Evolutionary conservation across 2,797 vertebrate species (phyloP), one percentile per base, ranked within the genome.

Genomic region (Sebastes hubbsi): DNA sequence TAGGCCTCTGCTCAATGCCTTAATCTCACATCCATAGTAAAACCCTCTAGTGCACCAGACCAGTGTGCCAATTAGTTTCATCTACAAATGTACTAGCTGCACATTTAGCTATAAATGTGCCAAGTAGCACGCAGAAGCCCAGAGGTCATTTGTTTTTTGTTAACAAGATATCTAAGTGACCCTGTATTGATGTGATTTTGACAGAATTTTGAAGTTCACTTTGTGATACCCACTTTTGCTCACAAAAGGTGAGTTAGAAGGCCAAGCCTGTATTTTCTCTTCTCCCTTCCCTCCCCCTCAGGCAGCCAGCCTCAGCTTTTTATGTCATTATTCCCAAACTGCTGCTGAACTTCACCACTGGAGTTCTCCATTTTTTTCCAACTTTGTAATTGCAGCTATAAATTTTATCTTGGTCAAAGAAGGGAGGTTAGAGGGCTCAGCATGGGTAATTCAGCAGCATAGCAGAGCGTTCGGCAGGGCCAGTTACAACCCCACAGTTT

Each of bases 341-440:
- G 73, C 88, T 78, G 62, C 85, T 87, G 71, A 89, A 87, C 82
- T 84, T 81, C 59, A 79, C 73, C 72, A 86, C 81, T 82, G 62
- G 59, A 88, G 75, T 84, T 82, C 42, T 82, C 67, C n/a, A 24
- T 81, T 87, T 89, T 88, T 91, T 82, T 54, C 54, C 42, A 83
- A 84, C 85, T 88, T 90, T 91, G 79, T 94, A 92, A 93, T 92
- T 90, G 85, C 89, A 72, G 91, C 88, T 91, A 88, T 93, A 92
- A 88, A 94, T 94, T 93, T 90, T 79, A 91, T 94, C 89, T 90
- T 88, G 91, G 91, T 91, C 88, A 92, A 77, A 92, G 88, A 93
- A 75, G 63, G 69, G 76, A 92, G 86, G 91, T 89, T 86, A 90
- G 88, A 82, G 67, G 78, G 71, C 87, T 90, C 82, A 78, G 87